Percentiles rank a stretch among this genome's conserved stretches.
Conservation (phyloP, 2,113 vertebrate species). For the Strigops habroptila region DNA sequence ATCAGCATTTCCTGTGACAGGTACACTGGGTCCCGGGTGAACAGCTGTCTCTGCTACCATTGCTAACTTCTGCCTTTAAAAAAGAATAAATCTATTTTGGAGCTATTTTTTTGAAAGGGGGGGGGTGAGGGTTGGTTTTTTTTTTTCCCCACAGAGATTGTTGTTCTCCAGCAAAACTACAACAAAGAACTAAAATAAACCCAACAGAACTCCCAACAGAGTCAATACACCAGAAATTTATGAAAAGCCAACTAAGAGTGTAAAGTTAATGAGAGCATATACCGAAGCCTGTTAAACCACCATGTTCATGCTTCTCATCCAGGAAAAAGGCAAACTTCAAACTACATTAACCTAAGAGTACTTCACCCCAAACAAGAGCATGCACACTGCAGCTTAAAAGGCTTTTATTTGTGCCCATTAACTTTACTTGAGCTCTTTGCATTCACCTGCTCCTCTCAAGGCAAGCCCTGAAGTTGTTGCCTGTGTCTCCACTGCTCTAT, state of each 20-base stretch:
- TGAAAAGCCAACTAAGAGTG: slow-evolving; percentile 27
- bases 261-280: slow-evolving; percentile 47
- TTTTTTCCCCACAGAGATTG: not conserved
- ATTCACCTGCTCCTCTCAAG: not conserved
- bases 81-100: not conserved
- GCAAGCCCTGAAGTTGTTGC: not conserved
- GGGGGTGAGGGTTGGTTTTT: not conserved
- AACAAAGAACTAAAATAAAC: not conserved
- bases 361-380: slow-evolving; percentile 13
- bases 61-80: not conserved
- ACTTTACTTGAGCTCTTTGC: not conserved
- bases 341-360: slow-evolving; percentile 33
- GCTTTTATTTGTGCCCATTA: slow-evolving; percentile 21
- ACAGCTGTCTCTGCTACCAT: not conserved
- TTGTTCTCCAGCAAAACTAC: not conserved
- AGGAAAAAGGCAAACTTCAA: slow-evolving; percentile 36
- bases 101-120: not conserved
- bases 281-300: slow-evolving; percentile 24
- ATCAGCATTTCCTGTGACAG: slow-evolving; percentile 1
- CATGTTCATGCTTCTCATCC: not conserved
- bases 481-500: not conserved
- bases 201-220: not conserved
- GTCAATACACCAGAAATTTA: slow-evolving; percentile 44
- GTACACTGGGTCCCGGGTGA: not conserved
- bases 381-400: not conserved